Evolutionary conservation across 2,888 invertebrate species (phyloP).

Genomic region (Phalera bucephala): DNA sequence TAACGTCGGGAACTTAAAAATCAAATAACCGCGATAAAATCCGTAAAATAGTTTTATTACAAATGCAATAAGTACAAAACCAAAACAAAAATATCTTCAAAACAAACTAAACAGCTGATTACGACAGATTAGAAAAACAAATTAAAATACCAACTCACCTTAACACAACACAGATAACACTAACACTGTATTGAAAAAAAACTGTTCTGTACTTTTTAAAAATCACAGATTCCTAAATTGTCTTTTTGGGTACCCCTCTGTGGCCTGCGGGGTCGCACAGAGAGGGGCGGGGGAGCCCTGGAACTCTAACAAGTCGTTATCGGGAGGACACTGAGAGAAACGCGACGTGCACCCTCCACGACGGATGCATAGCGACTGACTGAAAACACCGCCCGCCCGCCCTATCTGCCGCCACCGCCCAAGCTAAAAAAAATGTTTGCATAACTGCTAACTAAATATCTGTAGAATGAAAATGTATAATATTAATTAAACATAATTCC

Average conservation of each 20-base stretch:
- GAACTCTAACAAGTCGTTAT: conserved; percentile 26
- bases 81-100: not conserved
- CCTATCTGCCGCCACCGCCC: conserved; percentile 66
- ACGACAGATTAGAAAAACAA: conserved; percentile 13
- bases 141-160: conserved; percentile 24
- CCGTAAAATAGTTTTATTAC: no score
- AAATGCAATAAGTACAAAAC: no score
- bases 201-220: not conserved
- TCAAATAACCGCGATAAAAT: no score
- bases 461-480: no score
- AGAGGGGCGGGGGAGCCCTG: conserved; percentile 25
- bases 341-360: conserved; percentile 48
- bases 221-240: conserved; percentile 21
- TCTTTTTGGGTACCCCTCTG: conserved; percentile 23
- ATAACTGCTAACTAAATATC: conserved; percentile 24
- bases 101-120: conserved; percentile 21
- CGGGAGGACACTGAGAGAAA: conserved; percentile 18
- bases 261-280: conserved; percentile 12
- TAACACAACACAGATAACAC: conserved; percentile 23
- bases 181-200: conserved; percentile 20
- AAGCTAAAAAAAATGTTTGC: conserved; percentile 52
- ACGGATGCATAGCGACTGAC: conserved; percentile 62
- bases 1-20: no score
- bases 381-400: conserved; percentile 68
- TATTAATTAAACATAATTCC: no score